These are phyloP conservation scores for Drosophila mojavensis DNA, from an alignment of 1,140 invertebrate genomes.

Conservation along the genomic window DNA sequence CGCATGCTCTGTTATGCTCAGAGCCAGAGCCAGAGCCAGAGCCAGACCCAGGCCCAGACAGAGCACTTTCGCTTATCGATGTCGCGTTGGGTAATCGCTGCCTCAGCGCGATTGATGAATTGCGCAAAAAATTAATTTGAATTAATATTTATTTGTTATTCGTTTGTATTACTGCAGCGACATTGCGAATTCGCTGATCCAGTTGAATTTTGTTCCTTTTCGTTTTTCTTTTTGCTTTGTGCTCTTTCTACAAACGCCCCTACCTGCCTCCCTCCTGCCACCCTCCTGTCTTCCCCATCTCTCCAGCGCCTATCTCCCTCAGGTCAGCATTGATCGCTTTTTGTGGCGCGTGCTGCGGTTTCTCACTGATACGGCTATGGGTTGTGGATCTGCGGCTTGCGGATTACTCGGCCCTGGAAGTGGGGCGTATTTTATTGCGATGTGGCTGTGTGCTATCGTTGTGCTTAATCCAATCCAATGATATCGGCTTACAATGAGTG, in stretches of 20 bases:
- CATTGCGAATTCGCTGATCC: not conserved
- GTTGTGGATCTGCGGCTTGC: slow-evolving; percentile 11
- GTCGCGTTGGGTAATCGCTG: slow-evolving; percentile 1
- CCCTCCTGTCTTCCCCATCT: not conserved
- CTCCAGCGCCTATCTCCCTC: not conserved
- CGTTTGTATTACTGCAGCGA: not conserved
- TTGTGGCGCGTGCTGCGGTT: slow-evolving; percentile 61
- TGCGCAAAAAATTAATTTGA: slow-evolving; percentile 58
- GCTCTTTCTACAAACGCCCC: too few species aligned
- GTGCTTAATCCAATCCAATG: not conserved
- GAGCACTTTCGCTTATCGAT: too few species aligned
- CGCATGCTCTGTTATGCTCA: slow-evolving; percentile 38
- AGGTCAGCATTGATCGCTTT: slow-evolving; percentile 37
- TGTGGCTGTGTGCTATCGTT: slow-evolving; percentile 17
- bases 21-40: not conserved
- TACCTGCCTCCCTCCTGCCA: too few species aligned
- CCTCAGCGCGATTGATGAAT: slow-evolving; percentile 49
- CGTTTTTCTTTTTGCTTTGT: too few species aligned
- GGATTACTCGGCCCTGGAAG: slow-evolving; percentile 16
- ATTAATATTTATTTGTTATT: slow-evolving; percentile 31
- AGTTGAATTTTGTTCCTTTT: too few species aligned
- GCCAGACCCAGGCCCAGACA: not conserved
- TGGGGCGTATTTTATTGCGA: slow-evolving; percentile 57
- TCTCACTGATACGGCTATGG: slow-evolving; percentile 48
- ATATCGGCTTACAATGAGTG: slow-evolving; percentile 37